A percentile compares a stretch with the other conserved stretches of the same genome.
These are phyloP conservation scores for Elanus axillaris DNA, from an alignment of 2,113 vertebrate species.

Conservation along the genomic window DNA sequence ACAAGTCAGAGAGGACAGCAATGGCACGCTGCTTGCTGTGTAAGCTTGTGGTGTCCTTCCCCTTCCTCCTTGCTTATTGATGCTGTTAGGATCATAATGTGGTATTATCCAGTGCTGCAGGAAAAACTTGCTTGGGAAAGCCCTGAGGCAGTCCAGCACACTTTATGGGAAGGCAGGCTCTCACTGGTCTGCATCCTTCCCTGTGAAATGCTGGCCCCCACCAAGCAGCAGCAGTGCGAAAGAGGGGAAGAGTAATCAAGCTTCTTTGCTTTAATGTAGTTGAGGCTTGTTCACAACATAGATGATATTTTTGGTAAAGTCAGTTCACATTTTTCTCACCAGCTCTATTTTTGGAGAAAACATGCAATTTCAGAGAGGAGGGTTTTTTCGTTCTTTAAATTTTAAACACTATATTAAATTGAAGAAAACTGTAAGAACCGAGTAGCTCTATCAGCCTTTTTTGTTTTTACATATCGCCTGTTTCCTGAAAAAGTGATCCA, in stretches of 20 bases:
- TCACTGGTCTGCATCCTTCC: neutral
- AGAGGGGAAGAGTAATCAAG: neutral
- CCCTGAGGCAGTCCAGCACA: neutral
- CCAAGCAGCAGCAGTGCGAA: neutral
- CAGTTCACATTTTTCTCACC: slow-evolving; percentile 20
- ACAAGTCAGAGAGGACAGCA: neutral
- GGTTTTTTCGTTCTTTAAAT: neutral
- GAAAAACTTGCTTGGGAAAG: neutral
- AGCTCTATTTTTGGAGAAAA: slow-evolving; percentile 41
- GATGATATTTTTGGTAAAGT: slow-evolving; percentile 20
- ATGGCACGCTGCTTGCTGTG: accelerated
- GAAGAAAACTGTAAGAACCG: neutral
- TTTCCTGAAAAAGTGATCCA: neutral
- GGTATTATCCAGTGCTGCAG: neutral
- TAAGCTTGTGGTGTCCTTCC: neutral
- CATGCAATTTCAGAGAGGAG: neutral
- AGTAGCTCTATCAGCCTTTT: neutral
- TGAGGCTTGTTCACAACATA: neutral
- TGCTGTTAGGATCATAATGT: neutral
- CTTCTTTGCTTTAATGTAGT: neutral
- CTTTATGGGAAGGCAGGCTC: neutral
- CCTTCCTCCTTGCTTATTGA: neutral
- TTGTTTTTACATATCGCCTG: neutral
- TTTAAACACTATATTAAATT: neutral
- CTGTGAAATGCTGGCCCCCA: neutral